phyloP scores from a whole-genome alignment of 2,113 vertebrate species.

The Tyrannus savana region DNA sequence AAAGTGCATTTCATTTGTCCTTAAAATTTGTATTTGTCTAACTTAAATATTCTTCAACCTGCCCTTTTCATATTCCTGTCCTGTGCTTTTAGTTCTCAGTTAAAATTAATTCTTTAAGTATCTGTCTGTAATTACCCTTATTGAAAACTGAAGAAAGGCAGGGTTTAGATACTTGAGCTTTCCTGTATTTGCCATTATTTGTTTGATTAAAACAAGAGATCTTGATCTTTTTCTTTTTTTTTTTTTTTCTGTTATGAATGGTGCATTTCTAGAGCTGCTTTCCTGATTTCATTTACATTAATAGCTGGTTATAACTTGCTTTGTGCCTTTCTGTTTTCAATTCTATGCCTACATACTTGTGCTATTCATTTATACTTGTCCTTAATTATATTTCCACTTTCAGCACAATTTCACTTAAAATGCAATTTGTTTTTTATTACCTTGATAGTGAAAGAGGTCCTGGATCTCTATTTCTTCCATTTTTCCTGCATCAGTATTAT shows the following conservation, averaged over 20 bases:
- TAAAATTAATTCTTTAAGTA: conserved; percentile 30
- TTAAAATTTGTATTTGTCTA: not conserved
- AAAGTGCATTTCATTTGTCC: not conserved
- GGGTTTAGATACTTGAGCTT: not conserved
- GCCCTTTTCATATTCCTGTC: not conserved
- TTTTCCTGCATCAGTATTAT: not conserved
- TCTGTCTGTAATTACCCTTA: not conserved
- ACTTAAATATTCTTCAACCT: conserved; percentile 17
- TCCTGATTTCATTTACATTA: not conserved
- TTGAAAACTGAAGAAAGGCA: not conserved
- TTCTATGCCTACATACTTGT: not conserved
- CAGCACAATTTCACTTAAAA: not conserved
- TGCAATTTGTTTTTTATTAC: not conserved
- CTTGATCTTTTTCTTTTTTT: not conserved
- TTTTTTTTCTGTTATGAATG: not conserved
- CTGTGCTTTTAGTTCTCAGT: not conserved
- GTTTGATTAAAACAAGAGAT: not conserved
- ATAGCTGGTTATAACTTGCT: not conserved
- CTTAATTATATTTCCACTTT: not conserved
- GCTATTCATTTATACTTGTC: not conserved
- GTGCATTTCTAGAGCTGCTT: not conserved
- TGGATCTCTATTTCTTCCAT: not conserved
- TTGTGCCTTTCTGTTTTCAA: not conserved
- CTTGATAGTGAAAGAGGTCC: not conserved
- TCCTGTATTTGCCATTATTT: not conserved